Percentiles rank a stretch among this genome's conserved stretches.
phyloP scores from a whole-genome alignment of 2,797 vertebrate genomes.

The Lutjanus campechanus region DNA sequence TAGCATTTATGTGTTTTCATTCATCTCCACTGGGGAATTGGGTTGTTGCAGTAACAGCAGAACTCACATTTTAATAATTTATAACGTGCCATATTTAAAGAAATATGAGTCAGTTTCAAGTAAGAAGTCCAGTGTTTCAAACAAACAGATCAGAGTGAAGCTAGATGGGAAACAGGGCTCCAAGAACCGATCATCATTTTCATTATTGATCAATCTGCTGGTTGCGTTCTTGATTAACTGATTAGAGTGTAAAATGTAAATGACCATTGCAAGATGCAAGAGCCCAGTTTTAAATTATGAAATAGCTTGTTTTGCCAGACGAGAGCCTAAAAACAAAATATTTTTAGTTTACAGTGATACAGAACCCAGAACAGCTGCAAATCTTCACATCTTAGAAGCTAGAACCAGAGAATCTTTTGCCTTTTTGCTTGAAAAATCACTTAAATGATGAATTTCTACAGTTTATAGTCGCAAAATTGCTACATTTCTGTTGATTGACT shows the following conservation, averaged over 20 bases:
- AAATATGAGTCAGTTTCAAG: constrained; percentile 33
- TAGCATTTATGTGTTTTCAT: constrained; percentile 21
- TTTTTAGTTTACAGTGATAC: neutral
- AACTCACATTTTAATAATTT: constrained; percentile 47
- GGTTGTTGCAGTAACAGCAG: constrained; percentile 16
- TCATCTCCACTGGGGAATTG: constrained; percentile 15
- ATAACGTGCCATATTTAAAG: constrained; percentile 34
- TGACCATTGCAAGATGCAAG: neutral
- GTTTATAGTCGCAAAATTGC: neutral
- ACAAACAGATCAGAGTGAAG: neutral
- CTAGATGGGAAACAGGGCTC: constrained; percentile 5
- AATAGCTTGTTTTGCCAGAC: neutral
- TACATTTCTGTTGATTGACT: neutral
- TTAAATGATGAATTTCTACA: neutral
- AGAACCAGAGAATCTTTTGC: neutral
- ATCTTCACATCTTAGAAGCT: neutral
- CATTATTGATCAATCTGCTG: neutral
- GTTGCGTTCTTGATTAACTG: neutral
- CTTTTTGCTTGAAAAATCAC: neutral
- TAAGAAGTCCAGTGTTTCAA: constrained; percentile 24
- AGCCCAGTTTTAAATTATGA: neutral
- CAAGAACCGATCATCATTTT: neutral
- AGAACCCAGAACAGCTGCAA: neutral
- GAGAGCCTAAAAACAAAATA: neutral
- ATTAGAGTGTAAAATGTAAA: neutral